Evolutionary conservation across 2,888 invertebrate genomes (phyloP).

Genomic region (Tanytarsus gracilentus): DNA sequence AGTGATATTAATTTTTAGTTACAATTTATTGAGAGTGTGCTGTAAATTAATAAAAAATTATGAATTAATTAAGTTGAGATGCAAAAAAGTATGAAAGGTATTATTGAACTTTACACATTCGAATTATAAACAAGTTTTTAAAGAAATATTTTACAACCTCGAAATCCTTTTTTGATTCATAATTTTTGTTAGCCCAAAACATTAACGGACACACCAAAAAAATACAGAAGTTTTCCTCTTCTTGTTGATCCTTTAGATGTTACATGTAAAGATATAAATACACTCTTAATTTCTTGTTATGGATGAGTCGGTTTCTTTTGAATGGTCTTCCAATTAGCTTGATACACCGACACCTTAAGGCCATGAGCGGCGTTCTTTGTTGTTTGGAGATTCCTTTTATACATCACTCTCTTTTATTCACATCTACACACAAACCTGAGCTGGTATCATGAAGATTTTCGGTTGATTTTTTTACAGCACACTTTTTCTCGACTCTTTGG

Average conservation of each 20-base stretch:
- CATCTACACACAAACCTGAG: neutral
- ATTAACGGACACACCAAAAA: too few species aligned
- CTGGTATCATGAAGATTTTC: neutral
- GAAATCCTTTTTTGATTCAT: neutral
- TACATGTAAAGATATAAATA: conserved; percentile 28
- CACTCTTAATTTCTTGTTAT: conserved; percentile 29
- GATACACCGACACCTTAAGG: conserved; percentile 29
- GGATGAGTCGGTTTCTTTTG: conserved; percentile 29
- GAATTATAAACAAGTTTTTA: too few species aligned
- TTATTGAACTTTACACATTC: too few species aligned
- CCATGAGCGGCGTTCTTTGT: conserved; percentile 27
- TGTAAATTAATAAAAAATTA: too few species aligned
- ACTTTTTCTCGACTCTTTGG: neutral
- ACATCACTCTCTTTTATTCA: neutral
- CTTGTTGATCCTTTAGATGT: conserved; percentile 26
- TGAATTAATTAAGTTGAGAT: too few species aligned
- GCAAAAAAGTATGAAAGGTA: too few species aligned
- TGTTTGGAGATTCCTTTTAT: conserved; percentile 16
- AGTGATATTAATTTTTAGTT: too few species aligned
- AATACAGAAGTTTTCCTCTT: conserved; percentile 28
- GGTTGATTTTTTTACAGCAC: neutral
- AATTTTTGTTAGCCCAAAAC: too few species aligned
- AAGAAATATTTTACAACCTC: neutral
- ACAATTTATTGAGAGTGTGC: too few species aligned
- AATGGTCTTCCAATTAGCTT: conserved; percentile 30